Conservation (phyloP, 2,113 vertebrate species). For the Zonotrichia leucophrys region DNA sequence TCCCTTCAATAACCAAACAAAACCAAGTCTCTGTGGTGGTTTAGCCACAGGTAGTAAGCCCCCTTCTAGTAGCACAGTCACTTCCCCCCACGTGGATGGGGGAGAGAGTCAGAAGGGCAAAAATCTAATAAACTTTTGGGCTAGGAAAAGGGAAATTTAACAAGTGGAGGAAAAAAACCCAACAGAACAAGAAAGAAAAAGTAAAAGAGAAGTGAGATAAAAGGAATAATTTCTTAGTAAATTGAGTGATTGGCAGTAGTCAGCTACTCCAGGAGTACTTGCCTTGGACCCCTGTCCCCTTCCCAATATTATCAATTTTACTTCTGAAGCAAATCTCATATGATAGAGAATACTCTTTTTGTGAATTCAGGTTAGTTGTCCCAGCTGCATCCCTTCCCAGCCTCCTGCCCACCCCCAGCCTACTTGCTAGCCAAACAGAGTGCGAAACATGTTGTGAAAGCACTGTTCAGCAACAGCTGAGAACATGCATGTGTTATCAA, state of each 20-base stretch:
- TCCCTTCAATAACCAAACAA: background rate
- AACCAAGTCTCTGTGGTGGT: background rate
- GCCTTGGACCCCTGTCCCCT: accelerated
- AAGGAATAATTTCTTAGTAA: background rate
- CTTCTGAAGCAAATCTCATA: background rate
- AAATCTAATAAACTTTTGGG: background rate
- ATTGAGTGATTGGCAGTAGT: accelerated
- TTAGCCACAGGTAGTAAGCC: background rate
- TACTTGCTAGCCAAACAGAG: background rate
- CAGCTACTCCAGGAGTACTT: accelerated
- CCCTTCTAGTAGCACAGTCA: background rate
- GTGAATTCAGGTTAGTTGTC: background rate
- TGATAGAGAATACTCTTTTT: background rate
- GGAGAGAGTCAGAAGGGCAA: background rate
- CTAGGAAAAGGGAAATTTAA: background rate
- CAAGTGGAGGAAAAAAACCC: accelerated
- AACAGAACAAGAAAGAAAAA: too few relatives aligned
- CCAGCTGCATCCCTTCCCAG: background rate
- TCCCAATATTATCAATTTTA: background rate
- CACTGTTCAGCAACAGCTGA: background rate
- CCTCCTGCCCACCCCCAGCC: background rate
- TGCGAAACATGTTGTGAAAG: background rate
- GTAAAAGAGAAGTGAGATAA: background rate
- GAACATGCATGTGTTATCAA: background rate
- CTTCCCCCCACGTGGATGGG: accelerated